Evolutionary conservation across 1,140 invertebrate genomes (phyloP).

Genomic region (Bombus turneri): DNA sequence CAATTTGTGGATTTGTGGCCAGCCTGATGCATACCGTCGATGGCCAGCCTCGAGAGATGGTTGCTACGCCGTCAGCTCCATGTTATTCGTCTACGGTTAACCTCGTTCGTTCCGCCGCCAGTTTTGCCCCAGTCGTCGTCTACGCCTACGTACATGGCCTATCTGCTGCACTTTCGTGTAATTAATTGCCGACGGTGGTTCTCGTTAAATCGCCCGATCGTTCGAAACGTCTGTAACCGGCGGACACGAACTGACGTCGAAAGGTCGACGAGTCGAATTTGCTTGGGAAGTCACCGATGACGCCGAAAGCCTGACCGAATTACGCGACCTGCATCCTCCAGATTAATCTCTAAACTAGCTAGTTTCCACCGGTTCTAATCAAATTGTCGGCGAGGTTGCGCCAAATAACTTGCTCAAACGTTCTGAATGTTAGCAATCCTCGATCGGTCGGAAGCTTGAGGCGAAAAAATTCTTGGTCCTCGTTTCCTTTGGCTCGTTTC

Average conservation of each 20-base stretch:
- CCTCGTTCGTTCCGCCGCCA: slow-evolving; percentile 8
- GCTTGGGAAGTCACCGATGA: background rate
- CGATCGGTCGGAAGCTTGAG: no score
- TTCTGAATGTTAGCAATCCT: background rate
- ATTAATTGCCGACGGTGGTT: background rate
- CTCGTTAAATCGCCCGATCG: background rate
- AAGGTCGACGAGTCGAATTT: slow-evolving; percentile 1
- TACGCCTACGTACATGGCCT: background rate
- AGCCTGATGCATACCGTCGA: slow-evolving; percentile 49
- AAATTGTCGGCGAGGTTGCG: background rate
- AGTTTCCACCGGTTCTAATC: slow-evolving; percentile 8
- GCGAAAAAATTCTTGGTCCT: background rate
- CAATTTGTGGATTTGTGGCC: slow-evolving; percentile 71
- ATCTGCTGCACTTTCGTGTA: no score
- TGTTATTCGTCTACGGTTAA: slow-evolving; percentile 54
- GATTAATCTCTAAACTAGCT: slow-evolving; percentile 25
- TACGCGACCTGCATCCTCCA: background rate
- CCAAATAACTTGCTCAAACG: slow-evolving; percentile 1
- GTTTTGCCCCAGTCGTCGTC: background rate
- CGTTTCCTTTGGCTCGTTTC: background rate
- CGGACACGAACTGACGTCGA: background rate
- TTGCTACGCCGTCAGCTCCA: background rate
- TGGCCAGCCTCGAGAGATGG: slow-evolving; percentile 20
- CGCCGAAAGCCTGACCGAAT: background rate
- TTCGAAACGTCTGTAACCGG: background rate